A percentile compares a stretch with the other conserved stretches of the same genome.
Evolutionary conservation across 2,113 vertebrate species (phyloP).

Genomic region (Ploceus nigricollis): DNA sequence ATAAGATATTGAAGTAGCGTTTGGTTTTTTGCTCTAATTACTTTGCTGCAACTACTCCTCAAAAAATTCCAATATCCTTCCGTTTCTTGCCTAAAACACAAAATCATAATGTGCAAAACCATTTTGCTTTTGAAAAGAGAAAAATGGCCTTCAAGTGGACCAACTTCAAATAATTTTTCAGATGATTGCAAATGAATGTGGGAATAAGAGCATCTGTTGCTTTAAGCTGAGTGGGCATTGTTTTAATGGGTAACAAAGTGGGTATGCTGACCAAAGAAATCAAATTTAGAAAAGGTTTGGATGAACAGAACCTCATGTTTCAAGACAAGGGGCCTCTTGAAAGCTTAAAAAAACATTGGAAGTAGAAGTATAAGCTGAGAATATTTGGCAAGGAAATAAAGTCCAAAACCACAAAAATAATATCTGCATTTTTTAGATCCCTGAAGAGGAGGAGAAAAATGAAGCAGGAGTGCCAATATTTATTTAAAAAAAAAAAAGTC

Average conservation of each 20-base stretch:
- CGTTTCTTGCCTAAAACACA: not conserved
- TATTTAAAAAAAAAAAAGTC: not conserved
- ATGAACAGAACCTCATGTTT: constrained; percentile 40
- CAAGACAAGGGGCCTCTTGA: constrained; percentile 52
- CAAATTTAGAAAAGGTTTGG: constrained; percentile 7
- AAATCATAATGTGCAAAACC: not conserved
- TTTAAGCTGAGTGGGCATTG: constrained; percentile 11
- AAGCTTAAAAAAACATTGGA: constrained; percentile 46
- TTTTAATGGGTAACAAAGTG: not conserved
- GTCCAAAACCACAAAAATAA: constrained; percentile 62
- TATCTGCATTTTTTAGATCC: constrained; percentile 64
- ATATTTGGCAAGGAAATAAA: constrained; percentile 49
- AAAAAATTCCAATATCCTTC: not conserved
- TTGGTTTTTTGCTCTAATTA: not conserved
- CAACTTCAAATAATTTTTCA: constrained; percentile 21
- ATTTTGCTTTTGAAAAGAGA: not conserved
- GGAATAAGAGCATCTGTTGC: not conserved
- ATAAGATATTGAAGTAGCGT: not conserved
- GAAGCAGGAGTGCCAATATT: constrained; percentile 42
- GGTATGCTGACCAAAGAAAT: constrained; percentile 31
- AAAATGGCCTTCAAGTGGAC: not conserved
- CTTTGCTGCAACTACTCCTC: not conserved
- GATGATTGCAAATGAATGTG: not conserved
- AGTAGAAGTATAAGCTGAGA: constrained; percentile 29
- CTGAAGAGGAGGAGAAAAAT: constrained; percentile 46